Base-by-base conservation (phyloP, 2,113 vertebrate genomes). In the Coryphaenoides rupestris region DNA sequence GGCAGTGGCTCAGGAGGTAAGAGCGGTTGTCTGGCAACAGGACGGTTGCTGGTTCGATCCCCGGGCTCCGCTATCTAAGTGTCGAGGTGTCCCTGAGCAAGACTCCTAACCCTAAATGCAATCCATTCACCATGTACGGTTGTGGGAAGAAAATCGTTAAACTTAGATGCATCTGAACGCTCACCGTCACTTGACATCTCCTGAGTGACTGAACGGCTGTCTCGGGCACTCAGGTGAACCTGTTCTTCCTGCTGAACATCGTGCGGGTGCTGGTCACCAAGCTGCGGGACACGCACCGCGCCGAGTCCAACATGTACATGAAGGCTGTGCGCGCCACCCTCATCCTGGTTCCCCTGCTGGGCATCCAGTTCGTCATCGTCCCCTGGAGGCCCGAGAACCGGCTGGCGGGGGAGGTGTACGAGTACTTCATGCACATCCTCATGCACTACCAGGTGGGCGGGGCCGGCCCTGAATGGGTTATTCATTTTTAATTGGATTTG, bases 191-290 rank as follows among this genome's bases (percentile, higher is more conserved):
- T n/a, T n/a, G n/a, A n/a, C n/a, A n/a, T n/a, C n/a, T 26, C 24
- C 24, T 26, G 6, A 26, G 6, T 26, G 24, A 26, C 24, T 26
- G 3, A 40, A 40, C 13, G 33, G 9, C 9, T 40, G 33, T 10
- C 2, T 12, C n/a, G n/a, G 33, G 33, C 13, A 12, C 33, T 40
- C 33, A 99, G 97, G 93, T 99, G 65, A 99, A 99, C 69, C 93
- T 99, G 65, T 98, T 99, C 90, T 98, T 99, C 77, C 81, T 99
- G 74, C 91, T 99, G 19, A 98, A 99, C 67, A 99, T 99, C 7
- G 94, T 99, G 26, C 90, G 96, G 19, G 96, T 99, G 65, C 80
- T 99, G 58, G 95, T 99, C 76, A 96, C 92, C 61, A 99, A 99
- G 76, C 79, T 99, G 53, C 89, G 93, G 73, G 91, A 98, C 49